phyloP scores from a whole-genome alignment of 2,888 invertebrate species.

The Acronicta aceris region DNA sequence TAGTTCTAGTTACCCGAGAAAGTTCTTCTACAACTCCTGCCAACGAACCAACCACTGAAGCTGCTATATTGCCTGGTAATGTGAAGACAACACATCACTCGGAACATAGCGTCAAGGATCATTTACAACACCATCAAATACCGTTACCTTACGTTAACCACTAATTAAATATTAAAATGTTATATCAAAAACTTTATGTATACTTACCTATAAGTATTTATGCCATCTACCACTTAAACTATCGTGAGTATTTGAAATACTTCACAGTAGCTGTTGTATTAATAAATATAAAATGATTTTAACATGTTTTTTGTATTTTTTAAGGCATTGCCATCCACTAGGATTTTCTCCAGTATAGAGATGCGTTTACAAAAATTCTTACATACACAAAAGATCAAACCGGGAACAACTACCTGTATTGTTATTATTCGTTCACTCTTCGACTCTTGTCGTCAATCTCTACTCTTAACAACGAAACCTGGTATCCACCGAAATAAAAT shows the following conservation, averaged over 20 bases:
- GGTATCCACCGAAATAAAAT: no score
- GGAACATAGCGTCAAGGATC: constrained; percentile 2
- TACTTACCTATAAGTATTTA: constrained; percentile 47
- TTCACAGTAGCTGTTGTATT: no score
- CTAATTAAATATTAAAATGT: constrained; percentile 16
- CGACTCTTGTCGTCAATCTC: no score
- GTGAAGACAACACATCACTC: constrained; percentile 8
- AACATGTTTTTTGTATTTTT: no score
- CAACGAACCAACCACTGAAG: neutral
- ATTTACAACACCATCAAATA: constrained; percentile 15
- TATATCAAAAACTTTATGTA: constrained; percentile 21
- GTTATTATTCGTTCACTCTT: no score
- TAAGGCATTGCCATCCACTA: no score
- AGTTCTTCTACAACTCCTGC: constrained; percentile 11
- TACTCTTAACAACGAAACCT: no score
- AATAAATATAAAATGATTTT: no score
- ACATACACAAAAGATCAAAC: no score
- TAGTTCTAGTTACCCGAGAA: constrained; percentile 2
- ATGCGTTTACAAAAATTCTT: no score
- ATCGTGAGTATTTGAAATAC: constrained; percentile 14
- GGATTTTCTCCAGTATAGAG: no score
- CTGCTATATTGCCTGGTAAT: constrained; percentile 5
- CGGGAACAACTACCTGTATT: no score
- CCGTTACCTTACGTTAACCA: constrained; percentile 38
- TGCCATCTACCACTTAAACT: neutral